Conservation (phyloP, 2,113 vertebrate species). For the Plectropomus leopardus region DNA sequence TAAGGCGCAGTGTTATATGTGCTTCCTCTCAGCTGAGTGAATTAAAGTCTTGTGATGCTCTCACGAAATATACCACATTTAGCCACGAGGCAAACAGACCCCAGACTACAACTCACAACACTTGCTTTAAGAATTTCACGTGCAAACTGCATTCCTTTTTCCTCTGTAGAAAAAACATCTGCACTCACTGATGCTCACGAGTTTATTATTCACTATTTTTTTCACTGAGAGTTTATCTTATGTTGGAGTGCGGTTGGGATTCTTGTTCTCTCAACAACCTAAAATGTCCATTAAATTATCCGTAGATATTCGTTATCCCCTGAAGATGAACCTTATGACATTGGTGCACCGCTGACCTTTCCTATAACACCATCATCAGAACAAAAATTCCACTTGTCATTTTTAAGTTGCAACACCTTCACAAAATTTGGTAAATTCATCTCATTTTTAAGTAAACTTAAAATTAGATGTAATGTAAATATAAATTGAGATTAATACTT, state of each 20-base stretch:
- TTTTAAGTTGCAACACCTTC: no score
- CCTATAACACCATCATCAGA: no score
- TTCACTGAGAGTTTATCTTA: neutral
- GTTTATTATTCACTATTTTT: neutral
- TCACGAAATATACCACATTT: slow-evolving; percentile 62
- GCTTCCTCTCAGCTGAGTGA: slow-evolving; percentile 61
- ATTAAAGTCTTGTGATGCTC: slow-evolving; percentile 73
- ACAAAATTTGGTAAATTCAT: no score
- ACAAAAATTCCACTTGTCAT: no score
- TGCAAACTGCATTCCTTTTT: slow-evolving; percentile 16
- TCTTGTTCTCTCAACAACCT: no score
- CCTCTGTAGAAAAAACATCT: neutral
- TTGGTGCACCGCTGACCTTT: no score
- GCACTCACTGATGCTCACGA: neutral
- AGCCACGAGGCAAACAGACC: slow-evolving; percentile 34
- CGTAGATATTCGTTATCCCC: no score
- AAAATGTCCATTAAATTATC: neutral
- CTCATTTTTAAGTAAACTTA: no score
- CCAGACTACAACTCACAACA: slow-evolving; percentile 21
- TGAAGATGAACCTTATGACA: no score
- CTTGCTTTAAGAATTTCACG: neutral
- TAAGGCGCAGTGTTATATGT: slow-evolving; percentile 34
- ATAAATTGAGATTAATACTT: no score
- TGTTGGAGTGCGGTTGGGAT: neutral
- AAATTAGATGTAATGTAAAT: no score